phyloP scores from a whole-genome alignment of 2,888 invertebrate genomes.

The Lasioglossum leucozonium region DNA sequence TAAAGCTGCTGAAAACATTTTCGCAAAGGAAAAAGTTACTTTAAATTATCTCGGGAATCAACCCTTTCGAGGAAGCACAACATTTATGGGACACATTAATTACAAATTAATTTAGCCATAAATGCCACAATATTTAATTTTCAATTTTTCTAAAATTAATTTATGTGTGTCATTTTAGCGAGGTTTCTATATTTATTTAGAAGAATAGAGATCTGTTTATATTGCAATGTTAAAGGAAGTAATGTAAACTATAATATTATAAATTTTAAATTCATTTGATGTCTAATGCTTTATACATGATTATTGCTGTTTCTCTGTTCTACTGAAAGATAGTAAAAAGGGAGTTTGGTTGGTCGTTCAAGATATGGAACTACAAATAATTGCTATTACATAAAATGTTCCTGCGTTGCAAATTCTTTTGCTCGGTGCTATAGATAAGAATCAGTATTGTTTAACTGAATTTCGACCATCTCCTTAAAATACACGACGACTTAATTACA shows the following conservation, averaged over 20 bases:
- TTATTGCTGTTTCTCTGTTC: not conserved
- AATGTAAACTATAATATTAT: not conserved
- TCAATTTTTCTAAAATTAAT: no score
- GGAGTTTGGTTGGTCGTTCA: not conserved
- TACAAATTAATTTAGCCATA: no score
- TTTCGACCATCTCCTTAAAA: not conserved
- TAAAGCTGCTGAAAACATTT: no score
- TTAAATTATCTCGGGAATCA: no score
- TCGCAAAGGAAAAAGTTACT: no score
- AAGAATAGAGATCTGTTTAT: no score
- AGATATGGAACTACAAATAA: not conserved
- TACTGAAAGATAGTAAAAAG: not conserved
- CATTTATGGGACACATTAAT: no score
- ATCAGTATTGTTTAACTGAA: not conserved
- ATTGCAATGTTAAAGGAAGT: not conserved
- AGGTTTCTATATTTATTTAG: no score
- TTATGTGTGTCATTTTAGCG: no score
- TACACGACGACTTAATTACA: not conserved
- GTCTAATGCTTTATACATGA: not conserved
- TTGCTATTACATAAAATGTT: not conserved
- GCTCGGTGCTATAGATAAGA: not conserved
- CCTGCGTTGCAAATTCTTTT: not conserved
- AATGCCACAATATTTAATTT: no score
- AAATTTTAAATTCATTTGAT: not conserved
- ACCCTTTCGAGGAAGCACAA: no score